phyloP scores from a whole-genome alignment of 2,888 invertebrate species.

The Clanis bilineata region DNA sequence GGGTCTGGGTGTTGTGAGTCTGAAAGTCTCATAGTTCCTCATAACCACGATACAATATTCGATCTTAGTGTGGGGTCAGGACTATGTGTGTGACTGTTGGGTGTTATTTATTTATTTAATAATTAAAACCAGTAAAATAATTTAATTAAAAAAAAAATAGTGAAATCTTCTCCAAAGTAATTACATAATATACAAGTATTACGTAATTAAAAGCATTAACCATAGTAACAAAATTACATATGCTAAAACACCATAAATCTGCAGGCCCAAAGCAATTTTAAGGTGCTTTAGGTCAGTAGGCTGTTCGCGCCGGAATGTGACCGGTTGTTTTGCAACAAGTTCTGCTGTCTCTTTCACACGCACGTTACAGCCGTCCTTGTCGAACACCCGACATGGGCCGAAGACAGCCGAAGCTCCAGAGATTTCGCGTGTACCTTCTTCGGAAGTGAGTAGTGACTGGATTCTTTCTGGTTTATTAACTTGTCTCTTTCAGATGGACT shows the following conservation, averaged over 20 bases:
- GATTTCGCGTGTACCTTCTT: constrained; percentile 52
- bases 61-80: too few relatives aligned
- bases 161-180: neutral
- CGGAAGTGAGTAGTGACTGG: constrained; percentile 60
- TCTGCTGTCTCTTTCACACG: constrained; percentile 55
- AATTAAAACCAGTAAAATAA: too few relatives aligned
- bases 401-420: constrained; percentile 38
- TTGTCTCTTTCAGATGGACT: constrained; percentile 29
- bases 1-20: too few relatives aligned
- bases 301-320: constrained; percentile 69
- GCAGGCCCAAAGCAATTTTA: constrained; percentile 33
- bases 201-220: neutral
- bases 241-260: constrained; percentile 21
- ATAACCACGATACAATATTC: too few relatives aligned
- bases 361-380: constrained; percentile 34
- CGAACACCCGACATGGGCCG: constrained; percentile 33
- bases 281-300: constrained; percentile 76
- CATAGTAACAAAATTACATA: constrained; percentile 7
- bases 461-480: constrained; percentile 52
- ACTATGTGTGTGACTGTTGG: too few relatives aligned
- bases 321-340: constrained; percentile 76
- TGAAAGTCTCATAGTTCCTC: too few relatives aligned
- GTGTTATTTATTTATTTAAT: too few relatives aligned
- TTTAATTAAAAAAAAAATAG: too few relatives aligned
- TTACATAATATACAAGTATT: neutral